Percentiles rank a stretch among this genome's conserved stretches.
phyloP scores from a whole-genome alignment of 2,888 invertebrate species.

The Dolomedes plantarius region DNA sequence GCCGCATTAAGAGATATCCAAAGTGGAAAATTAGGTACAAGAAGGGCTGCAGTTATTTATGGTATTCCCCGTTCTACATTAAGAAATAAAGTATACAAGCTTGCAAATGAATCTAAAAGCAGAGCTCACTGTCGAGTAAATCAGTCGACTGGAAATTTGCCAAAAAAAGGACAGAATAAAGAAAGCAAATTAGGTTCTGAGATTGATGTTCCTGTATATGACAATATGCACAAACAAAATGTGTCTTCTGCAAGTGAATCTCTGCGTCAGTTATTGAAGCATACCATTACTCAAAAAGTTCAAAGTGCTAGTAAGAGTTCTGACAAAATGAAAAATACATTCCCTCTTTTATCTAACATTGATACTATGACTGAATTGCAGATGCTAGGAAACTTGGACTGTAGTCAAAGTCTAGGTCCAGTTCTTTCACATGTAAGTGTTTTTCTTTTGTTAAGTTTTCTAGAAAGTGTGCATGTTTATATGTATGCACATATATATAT shows the following conservation, averaged over 20 bases:
- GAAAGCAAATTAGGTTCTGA: conserved; percentile 25
- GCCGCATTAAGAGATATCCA: conserved; percentile 96
- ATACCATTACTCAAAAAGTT: conserved; percentile 73
- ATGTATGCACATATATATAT: no score
- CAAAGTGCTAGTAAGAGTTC: conserved; percentile 47
- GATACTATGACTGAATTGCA: conserved; percentile 64
- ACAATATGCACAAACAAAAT: conserved; percentile 34
- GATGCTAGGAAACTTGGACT: conserved; percentile 70
- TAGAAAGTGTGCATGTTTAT: no score
- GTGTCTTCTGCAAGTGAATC: conserved; percentile 73
- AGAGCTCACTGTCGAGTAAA: conserved; percentile 28
- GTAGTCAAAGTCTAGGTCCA: conserved; percentile 72
- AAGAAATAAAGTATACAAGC: conserved; percentile 88
- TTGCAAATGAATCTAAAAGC: conserved; percentile 75
- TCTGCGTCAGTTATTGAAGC: conserved; percentile 73
- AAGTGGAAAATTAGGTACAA: conserved; percentile 92
- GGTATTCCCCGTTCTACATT: conserved; percentile 97
- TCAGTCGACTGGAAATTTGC: conserved; percentile 21
- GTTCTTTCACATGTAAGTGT: conserved; percentile 70
- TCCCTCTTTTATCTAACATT: conserved; percentile 25
- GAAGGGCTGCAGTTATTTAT: conserved; percentile 95
- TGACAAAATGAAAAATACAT: conserved; percentile 33
- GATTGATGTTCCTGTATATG: conserved; percentile 38
- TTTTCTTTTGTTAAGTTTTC: neutral
- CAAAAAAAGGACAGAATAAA: conserved; percentile 49